These are phyloP conservation scores for Lasioglossum baleicum DNA, from an alignment of 1,140 invertebrate species.

Conservation along the genomic window DNA sequence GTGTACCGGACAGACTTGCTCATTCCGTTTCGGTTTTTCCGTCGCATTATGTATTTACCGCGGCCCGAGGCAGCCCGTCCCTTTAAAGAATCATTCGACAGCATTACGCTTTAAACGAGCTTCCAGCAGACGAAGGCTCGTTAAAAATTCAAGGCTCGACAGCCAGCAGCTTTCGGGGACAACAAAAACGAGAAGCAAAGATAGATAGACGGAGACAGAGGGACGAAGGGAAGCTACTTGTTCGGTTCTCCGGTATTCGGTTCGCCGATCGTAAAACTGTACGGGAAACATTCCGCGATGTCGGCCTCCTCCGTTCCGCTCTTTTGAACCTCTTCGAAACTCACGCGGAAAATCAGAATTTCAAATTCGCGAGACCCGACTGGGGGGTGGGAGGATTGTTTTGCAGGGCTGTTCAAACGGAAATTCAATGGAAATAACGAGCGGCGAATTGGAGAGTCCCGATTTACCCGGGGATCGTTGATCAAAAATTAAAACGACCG, in stretches of 20 bases:
- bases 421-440: not conserved
- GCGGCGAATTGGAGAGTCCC: not conserved
- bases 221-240: not conserved
- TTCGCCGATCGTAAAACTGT: not conserved
- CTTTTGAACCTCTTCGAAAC: too few species aligned
- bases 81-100: conserved; percentile 14
- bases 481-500: not conserved
- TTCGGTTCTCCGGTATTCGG: not conserved
- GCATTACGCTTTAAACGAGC: not conserved
- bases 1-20: not conserved
- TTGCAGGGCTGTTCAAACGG: not conserved
- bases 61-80: not conserved
- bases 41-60: conserved; percentile 13
- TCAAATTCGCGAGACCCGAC: too few species aligned
- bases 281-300: not conserved
- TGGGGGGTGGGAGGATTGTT: too few species aligned
- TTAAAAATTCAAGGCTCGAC: conserved; percentile 6
- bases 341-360: too few species aligned
- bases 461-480: not conserved
- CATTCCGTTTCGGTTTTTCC: too few species aligned
- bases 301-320: too few species aligned
- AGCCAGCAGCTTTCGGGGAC: too few species aligned
- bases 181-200: not conserved
- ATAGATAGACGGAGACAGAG: not conserved
- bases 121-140: not conserved